phyloP scores from a whole-genome alignment of 2,797 vertebrate genomes.

The Benthosema pterotum region DNA sequence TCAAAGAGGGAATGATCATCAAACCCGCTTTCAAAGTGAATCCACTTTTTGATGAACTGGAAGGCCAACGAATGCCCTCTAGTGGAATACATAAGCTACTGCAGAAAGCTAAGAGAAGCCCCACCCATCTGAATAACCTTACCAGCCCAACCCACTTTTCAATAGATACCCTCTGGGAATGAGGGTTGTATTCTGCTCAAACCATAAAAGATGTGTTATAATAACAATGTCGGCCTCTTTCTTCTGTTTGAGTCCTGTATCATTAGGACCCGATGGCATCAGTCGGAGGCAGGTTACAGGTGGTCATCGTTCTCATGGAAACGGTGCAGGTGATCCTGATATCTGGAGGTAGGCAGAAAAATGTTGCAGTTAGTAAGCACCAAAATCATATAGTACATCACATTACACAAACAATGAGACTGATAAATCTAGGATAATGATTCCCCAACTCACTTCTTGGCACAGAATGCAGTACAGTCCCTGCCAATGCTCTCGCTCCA shows the following conservation, averaged over 20 bases:
- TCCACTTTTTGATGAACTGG: slow-evolving; percentile 17
- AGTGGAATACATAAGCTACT: slow-evolving; percentile 45
- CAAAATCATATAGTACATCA: background rate
- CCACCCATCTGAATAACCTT: background rate
- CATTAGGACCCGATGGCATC: slow-evolving; percentile 24
- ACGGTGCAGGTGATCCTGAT: slow-evolving; percentile 91
- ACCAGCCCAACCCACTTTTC: too few relatives aligned
- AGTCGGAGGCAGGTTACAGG: slow-evolving; percentile 72
- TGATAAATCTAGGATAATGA: background rate
- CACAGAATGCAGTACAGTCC: slow-evolving; percentile 91
- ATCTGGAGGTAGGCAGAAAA: slow-evolving; percentile 75
- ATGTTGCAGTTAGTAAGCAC: background rate
- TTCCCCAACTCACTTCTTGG: slow-evolving; percentile 87
- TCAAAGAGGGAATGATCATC: slow-evolving; percentile 8
- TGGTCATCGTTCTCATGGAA: slow-evolving; percentile 90
- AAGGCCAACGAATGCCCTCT: slow-evolving; percentile 46
- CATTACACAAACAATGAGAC: background rate
- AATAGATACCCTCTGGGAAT: too few relatives aligned
- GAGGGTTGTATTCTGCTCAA: background rate
- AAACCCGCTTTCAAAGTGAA: background rate
- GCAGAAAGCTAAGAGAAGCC: slow-evolving; percentile 33
- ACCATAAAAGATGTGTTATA: too few relatives aligned
- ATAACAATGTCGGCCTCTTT: too few relatives aligned
- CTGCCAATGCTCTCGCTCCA: slow-evolving; percentile 96
- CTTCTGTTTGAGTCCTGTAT: background rate